Evolutionary conservation across 2,113 vertebrate species (phyloP).

Genomic region (Promerops cafer): DNA sequence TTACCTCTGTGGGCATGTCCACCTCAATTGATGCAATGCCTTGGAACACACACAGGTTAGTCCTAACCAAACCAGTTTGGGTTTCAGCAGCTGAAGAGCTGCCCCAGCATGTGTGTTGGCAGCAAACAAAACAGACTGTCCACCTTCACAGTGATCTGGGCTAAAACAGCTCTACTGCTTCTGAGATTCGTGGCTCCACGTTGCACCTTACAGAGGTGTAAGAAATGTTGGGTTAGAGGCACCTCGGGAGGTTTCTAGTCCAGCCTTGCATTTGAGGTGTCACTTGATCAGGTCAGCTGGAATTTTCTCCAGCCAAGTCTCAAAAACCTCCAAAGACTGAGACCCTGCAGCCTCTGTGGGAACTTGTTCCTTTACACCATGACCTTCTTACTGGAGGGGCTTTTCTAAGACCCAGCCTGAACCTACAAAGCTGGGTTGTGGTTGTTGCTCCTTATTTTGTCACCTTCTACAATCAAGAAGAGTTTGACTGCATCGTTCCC

Average conservation of each 20-base stretch:
- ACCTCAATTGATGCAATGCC: background rate
- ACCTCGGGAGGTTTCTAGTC: background rate
- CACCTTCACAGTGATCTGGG: background rate
- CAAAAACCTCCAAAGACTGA: background rate
- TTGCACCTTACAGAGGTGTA: background rate
- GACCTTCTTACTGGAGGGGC: background rate
- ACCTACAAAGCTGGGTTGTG: background rate
- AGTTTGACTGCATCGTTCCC: background rate
- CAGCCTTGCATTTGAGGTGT: background rate
- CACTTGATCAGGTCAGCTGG: background rate
- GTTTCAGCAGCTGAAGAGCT: background rate
- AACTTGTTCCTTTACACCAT: background rate
- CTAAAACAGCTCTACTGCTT: background rate
- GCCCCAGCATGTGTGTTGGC: background rate
- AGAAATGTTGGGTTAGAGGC: background rate
- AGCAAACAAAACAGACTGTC: background rate
- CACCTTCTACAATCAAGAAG: background rate
- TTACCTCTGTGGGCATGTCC: background rate
- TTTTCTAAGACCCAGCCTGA: background rate
- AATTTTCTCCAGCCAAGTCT: background rate
- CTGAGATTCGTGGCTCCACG: accelerated
- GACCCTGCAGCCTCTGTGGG: background rate
- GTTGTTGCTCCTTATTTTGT: background rate
- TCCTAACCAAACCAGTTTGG: background rate
- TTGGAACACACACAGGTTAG: accelerated